A percentile compares a stretch with the other conserved stretches of the same genome.
Evolutionary conservation across 2,113 vertebrate species (phyloP).

Genomic region (Esox niger): DNA sequence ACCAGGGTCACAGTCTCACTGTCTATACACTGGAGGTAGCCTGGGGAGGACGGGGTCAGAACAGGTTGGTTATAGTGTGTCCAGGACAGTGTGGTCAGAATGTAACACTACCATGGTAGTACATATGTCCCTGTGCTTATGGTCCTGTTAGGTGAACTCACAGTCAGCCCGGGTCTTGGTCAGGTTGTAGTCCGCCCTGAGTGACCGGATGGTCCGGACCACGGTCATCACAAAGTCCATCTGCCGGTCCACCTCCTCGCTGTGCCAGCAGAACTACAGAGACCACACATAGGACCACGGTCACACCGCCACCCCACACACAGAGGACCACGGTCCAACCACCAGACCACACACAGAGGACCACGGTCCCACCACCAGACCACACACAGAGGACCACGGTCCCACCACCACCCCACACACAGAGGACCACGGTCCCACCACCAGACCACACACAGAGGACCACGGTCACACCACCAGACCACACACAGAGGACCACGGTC

Average conservation of each 20-base stretch:
- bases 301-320: not conserved
- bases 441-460: conserved; percentile 7
- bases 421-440: conserved; percentile 11
- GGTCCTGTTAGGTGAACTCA: conserved; percentile 60
- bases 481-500: conserved; percentile 11
- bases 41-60: conserved; percentile 55
- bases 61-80: too few relatives aligned
- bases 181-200: conserved; percentile 87
- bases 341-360: conserved; percentile 8
- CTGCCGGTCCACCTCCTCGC: conserved; percentile 73
- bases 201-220: conserved; percentile 79
- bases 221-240: conserved; percentile 82
- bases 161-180: conserved; percentile 85
- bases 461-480: not conserved
- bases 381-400: conserved; percentile 17
- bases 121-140: not conserved
- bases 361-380: too few relatives aligned
- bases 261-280: conserved; percentile 81
- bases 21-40: conserved; percentile 84
- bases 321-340: conserved; percentile 10
- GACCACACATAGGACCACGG: conserved; percentile 17
- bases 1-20: conserved; percentile 64
- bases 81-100: not conserved
- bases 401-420: not conserved
- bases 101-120: not conserved